A percentile compares a stretch with the other conserved stretches of the same genome.
phyloP scores from a whole-genome alignment of 1,140 invertebrate species.

The Coenobita brevimanus region DNA sequence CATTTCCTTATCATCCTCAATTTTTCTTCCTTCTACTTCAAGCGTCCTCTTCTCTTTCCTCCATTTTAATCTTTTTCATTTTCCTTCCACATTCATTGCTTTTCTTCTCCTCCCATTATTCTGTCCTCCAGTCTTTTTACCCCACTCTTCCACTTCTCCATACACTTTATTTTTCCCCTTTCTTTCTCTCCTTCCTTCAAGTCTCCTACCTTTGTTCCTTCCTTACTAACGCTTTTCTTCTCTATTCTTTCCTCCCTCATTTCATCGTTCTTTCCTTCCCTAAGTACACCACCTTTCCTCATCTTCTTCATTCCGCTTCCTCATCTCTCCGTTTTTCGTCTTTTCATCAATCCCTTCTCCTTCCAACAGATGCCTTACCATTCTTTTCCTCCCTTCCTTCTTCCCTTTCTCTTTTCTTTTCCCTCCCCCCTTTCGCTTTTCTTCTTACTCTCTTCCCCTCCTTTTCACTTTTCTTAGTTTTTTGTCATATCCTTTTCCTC shows the following conservation, averaged over 20 bases:
- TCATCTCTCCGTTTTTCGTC: not conserved
- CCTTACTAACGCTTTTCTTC: not conserved
- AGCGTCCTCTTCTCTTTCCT: too few species aligned
- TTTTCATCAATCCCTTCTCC: not conserved
- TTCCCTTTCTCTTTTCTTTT: not conserved
- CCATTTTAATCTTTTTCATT: too few species aligned
- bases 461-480: not conserved
- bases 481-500: not conserved
- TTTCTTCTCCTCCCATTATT: too few species aligned
- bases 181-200: too few species aligned
- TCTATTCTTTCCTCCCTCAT: too few species aligned
- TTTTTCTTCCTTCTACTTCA: too few species aligned
- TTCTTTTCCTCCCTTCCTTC: not conserved
- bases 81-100: too few species aligned
- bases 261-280: not conserved
- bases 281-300: not conserved
- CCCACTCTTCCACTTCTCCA: not conserved
- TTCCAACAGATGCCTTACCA: not conserved
- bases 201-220: too few species aligned
- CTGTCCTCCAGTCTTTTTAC: too few species aligned
- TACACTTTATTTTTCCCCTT: too few species aligned
- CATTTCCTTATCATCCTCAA: too few species aligned
- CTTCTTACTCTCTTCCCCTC: not conserved
- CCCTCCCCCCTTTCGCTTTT: not conserved
- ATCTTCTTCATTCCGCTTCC: not conserved